Base-by-base conservation (phyloP, 2,113 vertebrate genomes). In the Phrynosoma blainvillii region DNA sequence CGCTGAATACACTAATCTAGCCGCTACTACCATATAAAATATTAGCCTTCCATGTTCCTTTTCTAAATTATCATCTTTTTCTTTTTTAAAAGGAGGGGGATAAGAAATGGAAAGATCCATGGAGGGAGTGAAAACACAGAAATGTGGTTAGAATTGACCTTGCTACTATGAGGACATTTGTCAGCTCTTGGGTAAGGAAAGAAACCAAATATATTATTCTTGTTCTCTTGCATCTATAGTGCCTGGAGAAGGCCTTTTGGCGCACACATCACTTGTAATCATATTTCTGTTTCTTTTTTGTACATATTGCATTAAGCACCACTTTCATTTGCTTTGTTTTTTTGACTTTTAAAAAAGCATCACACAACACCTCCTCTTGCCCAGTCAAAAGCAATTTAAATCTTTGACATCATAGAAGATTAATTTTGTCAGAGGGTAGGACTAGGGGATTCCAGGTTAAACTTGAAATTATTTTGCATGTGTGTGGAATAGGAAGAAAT, bases 71-170 rank as follows among this genome's bases (percentile, higher is more conserved):
- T n/a, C n/a, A n/a, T n/a, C n/a, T n/a, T n/a, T n/a, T n/a, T n/a
- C n/a, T n/a, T n/a, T n/a, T n/a, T 92, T 88, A 40, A 42, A 59
- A 32, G 23, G 11, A 68, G 12, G 3, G 36, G 18, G 56, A 74
- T 9, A 62, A 62, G 42, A 79, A 95, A 94, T 87, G 87, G 90
- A 92, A 93, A 92, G 18, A 62, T 32, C 90, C 89, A 77, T 76
- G 79, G 89, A 87, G 91, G 90, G 13, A 65, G 11, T 8, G 25
- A 54, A 80, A 92, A 93, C 85, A 92, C 90, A 68, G 78, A 94
- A 93, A 96, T 95, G 89, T 89, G 89, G 82, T 96, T 95, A 95
- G 94, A 92, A 95, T 95, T 95, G 94, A 95, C 95, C 92, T 95
- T 94, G 90, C 84, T 93, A 89, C 93, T 87, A 5, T 88, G 90